phyloP scores from a whole-genome alignment of 2,113 vertebrate species.

The Petaurus breviceps region DNA sequence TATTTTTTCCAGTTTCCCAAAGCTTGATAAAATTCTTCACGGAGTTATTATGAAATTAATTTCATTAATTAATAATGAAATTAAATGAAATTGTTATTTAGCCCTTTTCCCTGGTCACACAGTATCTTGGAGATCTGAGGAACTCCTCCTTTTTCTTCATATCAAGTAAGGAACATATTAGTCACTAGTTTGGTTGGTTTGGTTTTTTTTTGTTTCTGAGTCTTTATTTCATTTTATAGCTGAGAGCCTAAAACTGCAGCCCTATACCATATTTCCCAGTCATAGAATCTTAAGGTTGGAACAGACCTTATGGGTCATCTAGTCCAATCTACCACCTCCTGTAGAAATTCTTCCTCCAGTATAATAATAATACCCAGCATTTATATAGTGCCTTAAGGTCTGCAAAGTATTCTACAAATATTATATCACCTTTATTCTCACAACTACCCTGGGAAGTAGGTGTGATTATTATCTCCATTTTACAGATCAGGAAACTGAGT shows the following conservation, averaged over 20 bases:
- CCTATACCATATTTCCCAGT: constrained; percentile 13
- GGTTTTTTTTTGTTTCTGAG: background rate
- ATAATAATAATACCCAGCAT: background rate
- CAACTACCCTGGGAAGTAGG: background rate
- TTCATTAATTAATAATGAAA: too few relatives aligned
- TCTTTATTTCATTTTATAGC: background rate
- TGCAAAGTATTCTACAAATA: background rate
- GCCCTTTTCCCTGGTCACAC: background rate
- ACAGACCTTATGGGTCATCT: background rate
- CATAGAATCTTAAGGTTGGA: background rate
- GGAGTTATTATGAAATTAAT: background rate
- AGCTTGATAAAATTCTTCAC: background rate
- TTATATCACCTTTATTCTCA: background rate
- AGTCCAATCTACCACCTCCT: background rate
- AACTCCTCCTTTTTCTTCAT: background rate
- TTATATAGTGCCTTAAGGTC: background rate
- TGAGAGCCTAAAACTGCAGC: background rate
- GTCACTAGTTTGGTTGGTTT: background rate
- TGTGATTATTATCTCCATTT: background rate
- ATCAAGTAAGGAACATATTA: background rate
- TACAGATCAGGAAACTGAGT: background rate
- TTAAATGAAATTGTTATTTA: background rate
- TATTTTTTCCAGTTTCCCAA: background rate
- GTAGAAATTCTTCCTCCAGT: background rate
- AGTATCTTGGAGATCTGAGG: constrained; percentile 13